Evolutionary conservation across 1,140 invertebrate genomes (phyloP).

Genomic region (Chironomus striatipennis): DNA sequence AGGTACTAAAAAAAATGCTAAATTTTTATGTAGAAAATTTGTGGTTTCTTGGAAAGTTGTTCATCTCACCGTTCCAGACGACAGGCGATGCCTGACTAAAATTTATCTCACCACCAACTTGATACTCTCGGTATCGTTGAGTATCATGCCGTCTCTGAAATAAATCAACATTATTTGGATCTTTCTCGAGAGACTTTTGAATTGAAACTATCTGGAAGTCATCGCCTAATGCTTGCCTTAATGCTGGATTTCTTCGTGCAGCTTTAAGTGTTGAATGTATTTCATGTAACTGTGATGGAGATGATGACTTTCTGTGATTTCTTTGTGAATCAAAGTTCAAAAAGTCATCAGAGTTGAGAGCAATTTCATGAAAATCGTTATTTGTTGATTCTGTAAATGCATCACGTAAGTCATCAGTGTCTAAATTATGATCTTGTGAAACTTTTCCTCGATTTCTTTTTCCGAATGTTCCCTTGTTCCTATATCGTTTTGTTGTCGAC

Average conservation of each 20-base stretch:
- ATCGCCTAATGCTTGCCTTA: neutral
- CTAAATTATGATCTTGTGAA: neutral
- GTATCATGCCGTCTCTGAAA: neutral
- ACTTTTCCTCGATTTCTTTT: neutral
- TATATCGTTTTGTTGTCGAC: neutral
- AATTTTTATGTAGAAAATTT: neutral
- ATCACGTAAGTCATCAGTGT: constrained; percentile 13
- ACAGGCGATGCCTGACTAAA: neutral
- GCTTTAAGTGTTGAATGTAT: neutral
- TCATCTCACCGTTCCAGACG: neutral
- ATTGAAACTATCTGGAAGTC: neutral
- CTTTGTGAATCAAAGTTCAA: constrained; percentile 19
- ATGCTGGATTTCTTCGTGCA: neutral
- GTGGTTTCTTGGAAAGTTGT: neutral
- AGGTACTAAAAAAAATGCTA: neutral
- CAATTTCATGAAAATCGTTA: constrained; percentile 20
- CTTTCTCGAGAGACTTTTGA: constrained; percentile 10
- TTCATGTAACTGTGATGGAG: neutral
- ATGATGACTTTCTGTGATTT: neutral
- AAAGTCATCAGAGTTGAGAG: neutral
- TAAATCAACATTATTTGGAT: neutral
- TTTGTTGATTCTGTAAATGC: neutral
- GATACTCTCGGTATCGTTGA: neutral
- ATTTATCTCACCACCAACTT: neutral
- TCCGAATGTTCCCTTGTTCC: neutral